Base-by-base conservation (phyloP, 2,113 vertebrate species). In the Acanthochromis polyacanthus region DNA sequence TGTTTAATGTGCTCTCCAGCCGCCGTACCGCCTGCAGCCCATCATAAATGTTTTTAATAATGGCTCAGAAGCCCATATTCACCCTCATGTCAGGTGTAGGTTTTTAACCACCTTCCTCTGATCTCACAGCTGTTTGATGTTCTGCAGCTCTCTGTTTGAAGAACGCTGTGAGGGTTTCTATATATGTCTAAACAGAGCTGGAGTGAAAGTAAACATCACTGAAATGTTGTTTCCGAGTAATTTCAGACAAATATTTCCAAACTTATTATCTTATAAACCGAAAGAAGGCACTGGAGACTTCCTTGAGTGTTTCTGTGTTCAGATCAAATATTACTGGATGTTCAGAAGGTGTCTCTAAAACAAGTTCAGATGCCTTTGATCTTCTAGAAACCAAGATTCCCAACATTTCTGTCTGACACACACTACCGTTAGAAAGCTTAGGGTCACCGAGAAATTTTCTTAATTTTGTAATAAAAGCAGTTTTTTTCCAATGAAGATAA, bases 41-140 rank as follows among this genome's bases (percentile, higher is more conserved):
- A 15, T 56, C 19, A 46, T 46, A 40, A 16, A 67, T 23, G 32
- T 67, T 38, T 66, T 15, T n/a, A 55, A 19, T 56, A 28, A 25
- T 43, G 20, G 51, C 22, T 20, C 48, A 53, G 28, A 52, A 40
- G 20, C 28, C 6, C 30, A 50, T 19, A 53, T n/a, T 58, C 25
- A 32, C 11, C 23, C 22, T n/a, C 58, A 8, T 30, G 30, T 71
- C 20, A 46, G 56, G 8, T 20, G 10, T 22, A 36, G 55, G 12
- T 25, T 52, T 60, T 51, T 16, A 60, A 28, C 22, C 16, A 16
- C 68, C 45, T 16, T 16, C 45, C 15, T 65, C 19, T 45, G 65
- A 68, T 68, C 32, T 40, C 20, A 38, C 20, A 5, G 2, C 43
- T 45, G 55, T 68, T 77, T 62, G 32, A 53, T 61, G 38, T n/a